Percentiles rank a stretch among this genome's conserved stretches.
Evolutionary conservation across 1,140 invertebrate genomes (phyloP).

Genomic region (Brachionus koreanus): DNA sequence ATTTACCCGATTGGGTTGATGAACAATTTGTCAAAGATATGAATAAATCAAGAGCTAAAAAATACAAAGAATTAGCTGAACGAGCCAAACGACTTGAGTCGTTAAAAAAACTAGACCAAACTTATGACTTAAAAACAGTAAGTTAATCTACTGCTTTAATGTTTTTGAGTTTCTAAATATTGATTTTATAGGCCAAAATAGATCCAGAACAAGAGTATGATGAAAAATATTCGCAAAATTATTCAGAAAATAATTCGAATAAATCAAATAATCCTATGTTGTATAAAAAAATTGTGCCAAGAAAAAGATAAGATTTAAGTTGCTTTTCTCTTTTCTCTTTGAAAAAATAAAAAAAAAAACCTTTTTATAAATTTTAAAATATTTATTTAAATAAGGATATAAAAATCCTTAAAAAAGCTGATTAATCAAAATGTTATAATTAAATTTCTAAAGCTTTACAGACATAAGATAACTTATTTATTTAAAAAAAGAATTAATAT

Average conservation of each 20-base stretch:
- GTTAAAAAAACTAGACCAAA: constrained; percentile 27
- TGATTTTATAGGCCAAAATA: background rate
- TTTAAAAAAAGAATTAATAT: background rate
- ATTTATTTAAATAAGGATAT: background rate
- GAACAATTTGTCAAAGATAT: constrained; percentile 45
- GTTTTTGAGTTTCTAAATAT: background rate
- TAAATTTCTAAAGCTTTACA: background rate
- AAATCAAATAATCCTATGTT: background rate
- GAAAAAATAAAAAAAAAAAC: background rate
- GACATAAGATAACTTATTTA: background rate
- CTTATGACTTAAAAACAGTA: constrained; percentile 40
- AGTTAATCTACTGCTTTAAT: background rate
- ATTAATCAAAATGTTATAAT: background rate
- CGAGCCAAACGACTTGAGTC: constrained; percentile 35
- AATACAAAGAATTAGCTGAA: constrained; percentile 38
- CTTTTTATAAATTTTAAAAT: background rate
- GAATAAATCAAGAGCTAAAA: constrained; percentile 31
- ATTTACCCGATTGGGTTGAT: constrained; percentile 43
- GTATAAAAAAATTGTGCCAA: background rate
- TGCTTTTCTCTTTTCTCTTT: background rate
- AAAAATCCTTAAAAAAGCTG: constrained; percentile 7
- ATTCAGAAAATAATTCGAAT: background rate
- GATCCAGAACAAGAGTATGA: constrained; percentile 41
- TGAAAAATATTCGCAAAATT: constrained; percentile 36
- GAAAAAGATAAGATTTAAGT: constrained; percentile 19